These are phyloP conservation scores for Chelidonichthys spinosus DNA, from an alignment of 2,797 vertebrate species.

Conservation along the genomic window DNA sequence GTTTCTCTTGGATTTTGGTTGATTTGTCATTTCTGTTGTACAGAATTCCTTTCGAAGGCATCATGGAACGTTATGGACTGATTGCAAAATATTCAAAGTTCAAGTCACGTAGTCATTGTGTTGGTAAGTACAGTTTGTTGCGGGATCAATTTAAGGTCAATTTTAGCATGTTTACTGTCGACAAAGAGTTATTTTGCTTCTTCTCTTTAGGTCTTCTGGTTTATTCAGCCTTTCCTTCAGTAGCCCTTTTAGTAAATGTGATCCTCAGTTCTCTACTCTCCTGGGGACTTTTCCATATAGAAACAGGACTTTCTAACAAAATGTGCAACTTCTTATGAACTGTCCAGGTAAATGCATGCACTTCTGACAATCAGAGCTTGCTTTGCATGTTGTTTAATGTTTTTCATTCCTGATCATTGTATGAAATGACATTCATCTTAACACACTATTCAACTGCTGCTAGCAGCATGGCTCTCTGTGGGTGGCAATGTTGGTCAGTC, in stretches of 20 bases:
- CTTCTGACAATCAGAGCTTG: slow-evolving; percentile 31
- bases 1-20: slow-evolving; percentile 19
- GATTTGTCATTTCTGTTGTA: slow-evolving; percentile 31
- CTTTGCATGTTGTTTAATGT: slow-evolving; percentile 39
- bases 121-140: slow-evolving; percentile 73
- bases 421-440: not conserved
- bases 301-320: slow-evolving; percentile 62
- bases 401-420: slow-evolving; percentile 4
- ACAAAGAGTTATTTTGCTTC: slow-evolving; percentile 54
- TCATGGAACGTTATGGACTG: slow-evolving; percentile 89
- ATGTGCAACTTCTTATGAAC: slow-evolving; percentile 54
- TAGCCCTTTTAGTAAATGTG: slow-evolving; percentile 47
- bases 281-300: slow-evolving; percentile 63
- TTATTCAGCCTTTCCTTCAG: slow-evolving; percentile 60
- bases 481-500: not conserved
- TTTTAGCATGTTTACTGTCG: slow-evolving; percentile 20
- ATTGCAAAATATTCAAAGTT: slow-evolving; percentile 72
- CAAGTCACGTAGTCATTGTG: slow-evolving; percentile 23
- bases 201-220: slow-evolving; percentile 60
- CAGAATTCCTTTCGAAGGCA: slow-evolving; percentile 90
- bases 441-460: slow-evolving; percentile 5
- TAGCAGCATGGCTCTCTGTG: slow-evolving; percentile 9
- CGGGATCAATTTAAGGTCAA: not conserved
- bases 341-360: slow-evolving; percentile 76
- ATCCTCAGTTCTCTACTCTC: slow-evolving; percentile 54